Evolutionary conservation across 1,140 invertebrate genomes (phyloP), one percentile per base, ranked within the genome.

Genomic region (Limonius californicus): DNA sequence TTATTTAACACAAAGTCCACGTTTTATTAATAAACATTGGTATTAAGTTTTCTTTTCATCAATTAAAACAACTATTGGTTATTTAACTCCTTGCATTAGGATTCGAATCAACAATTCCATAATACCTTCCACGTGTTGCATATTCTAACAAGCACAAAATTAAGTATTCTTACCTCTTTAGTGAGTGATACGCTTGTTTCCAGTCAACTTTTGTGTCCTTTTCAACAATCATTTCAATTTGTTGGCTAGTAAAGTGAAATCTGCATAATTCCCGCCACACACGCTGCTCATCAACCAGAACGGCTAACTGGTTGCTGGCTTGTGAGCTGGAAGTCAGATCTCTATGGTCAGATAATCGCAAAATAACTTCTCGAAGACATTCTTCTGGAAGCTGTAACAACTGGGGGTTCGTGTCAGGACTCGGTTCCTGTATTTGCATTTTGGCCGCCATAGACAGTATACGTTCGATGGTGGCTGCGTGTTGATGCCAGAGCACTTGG

Each of bases 331-430:
- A 67, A 66, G 92, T 85, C 69, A 99, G 84, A 77, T 98, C 95
- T 72, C 87, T 87, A 77, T 97, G 94, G 79, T 98, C 94, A 57
- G 90, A 87, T 68, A 99, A 85, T 72, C 93, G 85, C 11, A 94
- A 78, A 50, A 99, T 82, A 55, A 99, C 92, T 76, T 95, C 90
- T 39, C 95, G 85, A 35, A 98, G 85, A 72, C 95, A 94, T 76
- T 98, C 97, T 71, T 92, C 88, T 16, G 97, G 97, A 50, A 99
- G 80, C 75, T 98, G 91, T 42, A 91, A 84, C 70, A 98, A 84
- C 70, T 91, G 91, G 8, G 91, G 88, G 69, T 86, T 84, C 57
- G 89, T 87, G 75, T 94, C 88, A 62, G 92, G 89, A 68, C 88
- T 87, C 15, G 92, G 89, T 82, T 88, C 88, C 61, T 83, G 82